Base-by-base conservation (phyloP, 2,888 invertebrate species). In the Trachelus stipa region DNA sequence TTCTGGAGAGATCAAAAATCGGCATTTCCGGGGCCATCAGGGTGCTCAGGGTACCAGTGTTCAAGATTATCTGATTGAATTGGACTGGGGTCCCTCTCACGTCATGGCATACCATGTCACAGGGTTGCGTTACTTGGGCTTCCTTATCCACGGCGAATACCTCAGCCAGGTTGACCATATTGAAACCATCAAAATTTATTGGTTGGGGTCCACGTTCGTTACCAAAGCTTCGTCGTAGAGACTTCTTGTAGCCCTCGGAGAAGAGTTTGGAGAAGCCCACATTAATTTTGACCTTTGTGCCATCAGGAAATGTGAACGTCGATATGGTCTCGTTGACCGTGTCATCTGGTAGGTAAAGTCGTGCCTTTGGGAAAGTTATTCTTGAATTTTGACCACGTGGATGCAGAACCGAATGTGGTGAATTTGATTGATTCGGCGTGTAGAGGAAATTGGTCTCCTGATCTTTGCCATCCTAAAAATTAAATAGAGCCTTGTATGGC, bases 41-140 rank as follows among this genome's bases (percentile, higher is more conserved):
- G 30, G 84, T 85, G 34, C 79, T 80, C 69, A 85, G 81, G 31
- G 74, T 80, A 23, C 79, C 80, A 6, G 79, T 79, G 34, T 80
- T 79, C 35, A 78, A 78, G 34, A 83, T 73, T 79, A 81, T 80
- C 75, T 82, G 84, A 79, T 78, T 80, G 78, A 83, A 83, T 76
- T 83, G 83, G 69, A 85, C 82, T 23, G 82, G 73, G 56, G 80
- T 82, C 71, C 80, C 83, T 79, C 80, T 77, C 31, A 81, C 80
- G 77, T 85, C 84, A 73, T 84, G 83, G 77, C 85, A 82, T 73
- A 84, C 78, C 83, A 83, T 82, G 77, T 85, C 83, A 73, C 85
- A 84, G 31, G 83, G 85, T 82, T 85, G 85, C 73, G 81, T 78
- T 33, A 85, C 76, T 77, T 83, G 82, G 33, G 80, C 79, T 76